Evolutionary conservation across 2,888 invertebrate species (phyloP).

Genomic region (Athetis lepigone): DNA sequence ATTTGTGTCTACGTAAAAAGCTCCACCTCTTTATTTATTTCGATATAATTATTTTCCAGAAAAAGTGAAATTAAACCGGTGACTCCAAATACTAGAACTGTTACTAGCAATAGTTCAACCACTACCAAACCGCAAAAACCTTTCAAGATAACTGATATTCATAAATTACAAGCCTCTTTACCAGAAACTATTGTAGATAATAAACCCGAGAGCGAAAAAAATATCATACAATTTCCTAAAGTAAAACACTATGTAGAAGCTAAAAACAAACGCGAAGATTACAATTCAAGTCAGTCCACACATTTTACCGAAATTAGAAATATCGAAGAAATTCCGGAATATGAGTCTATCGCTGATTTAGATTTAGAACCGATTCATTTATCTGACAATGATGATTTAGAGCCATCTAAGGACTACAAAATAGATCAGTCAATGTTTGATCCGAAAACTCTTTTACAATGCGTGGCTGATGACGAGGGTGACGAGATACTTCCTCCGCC

Average conservation of each 20-base stretch:
- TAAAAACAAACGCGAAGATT: not conserved
- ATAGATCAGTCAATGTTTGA: constrained; percentile 79
- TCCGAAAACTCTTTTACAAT: constrained; percentile 80
- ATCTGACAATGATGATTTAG: constrained; percentile 30
- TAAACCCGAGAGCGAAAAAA: constrained; percentile 26
- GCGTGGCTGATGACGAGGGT: constrained; percentile 61
- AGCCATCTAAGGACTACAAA: constrained; percentile 58
- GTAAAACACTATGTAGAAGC: constrained; percentile 4
- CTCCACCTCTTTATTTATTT: not conserved
- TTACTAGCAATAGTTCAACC: constrained; percentile 15
- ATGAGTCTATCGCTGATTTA: constrained; percentile 15
- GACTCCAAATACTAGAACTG: constrained; percentile 30
- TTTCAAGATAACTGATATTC: constrained; percentile 80
- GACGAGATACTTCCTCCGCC: constrained; percentile 79
- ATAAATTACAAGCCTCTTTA: constrained; percentile 69
- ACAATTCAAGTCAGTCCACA: constrained; percentile 3
- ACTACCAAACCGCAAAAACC: constrained; percentile 70
- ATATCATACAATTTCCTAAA: not conserved
- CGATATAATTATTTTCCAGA: constrained; percentile 56
- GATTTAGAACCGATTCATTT: constrained; percentile 46
- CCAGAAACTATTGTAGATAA: constrained; percentile 61
- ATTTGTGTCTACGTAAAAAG: not conserved
- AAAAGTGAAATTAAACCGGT: constrained; percentile 41
- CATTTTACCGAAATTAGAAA: not conserved
- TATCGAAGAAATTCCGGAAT: constrained; percentile 16